Conservation (phyloP, 2,113 vertebrate genomes). For the Ctenomys sociabilis region DNA sequence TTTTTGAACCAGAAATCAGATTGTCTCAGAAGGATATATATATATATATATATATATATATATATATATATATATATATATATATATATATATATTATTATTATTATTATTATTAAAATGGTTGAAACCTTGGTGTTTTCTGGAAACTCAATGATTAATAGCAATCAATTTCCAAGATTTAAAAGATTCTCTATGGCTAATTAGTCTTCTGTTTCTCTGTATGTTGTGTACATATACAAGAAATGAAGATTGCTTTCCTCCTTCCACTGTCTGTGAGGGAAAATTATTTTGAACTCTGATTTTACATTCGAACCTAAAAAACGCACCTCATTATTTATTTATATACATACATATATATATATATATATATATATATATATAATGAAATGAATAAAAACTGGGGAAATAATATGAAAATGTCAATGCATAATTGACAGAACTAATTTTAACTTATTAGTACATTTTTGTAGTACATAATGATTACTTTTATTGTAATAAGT, state of each 20-base stretch:
- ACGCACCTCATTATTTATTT: not conserved
- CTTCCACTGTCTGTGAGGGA: not conserved
- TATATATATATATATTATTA: not conserved
- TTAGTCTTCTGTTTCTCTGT: not conserved
- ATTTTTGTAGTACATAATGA: not conserved
- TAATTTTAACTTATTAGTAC: not conserved
- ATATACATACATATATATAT: not conserved
- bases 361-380: not conserved
- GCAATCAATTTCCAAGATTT: not conserved
- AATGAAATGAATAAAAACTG: not conserved
- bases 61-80: not conserved
- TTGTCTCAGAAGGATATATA: not conserved
- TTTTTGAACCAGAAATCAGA: no score
- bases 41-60: not conserved
- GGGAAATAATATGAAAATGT: not conserved
- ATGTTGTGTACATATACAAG: not conserved
- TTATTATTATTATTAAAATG: constrained; percentile 29
- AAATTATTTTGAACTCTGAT: not conserved
- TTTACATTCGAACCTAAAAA: not conserved
- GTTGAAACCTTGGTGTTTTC: not conserved
- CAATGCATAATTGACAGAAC: not conserved
- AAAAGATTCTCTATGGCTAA: not conserved
- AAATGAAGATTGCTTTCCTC: not conserved
- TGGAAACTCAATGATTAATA: constrained; percentile 17
- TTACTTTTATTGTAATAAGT: not conserved